A percentile compares a stretch with the other conserved stretches of the same genome.
These are phyloP conservation scores for Diorhabda carinulata DNA, from an alignment of 1,140 invertebrate species.

Conservation along the genomic window DNA sequence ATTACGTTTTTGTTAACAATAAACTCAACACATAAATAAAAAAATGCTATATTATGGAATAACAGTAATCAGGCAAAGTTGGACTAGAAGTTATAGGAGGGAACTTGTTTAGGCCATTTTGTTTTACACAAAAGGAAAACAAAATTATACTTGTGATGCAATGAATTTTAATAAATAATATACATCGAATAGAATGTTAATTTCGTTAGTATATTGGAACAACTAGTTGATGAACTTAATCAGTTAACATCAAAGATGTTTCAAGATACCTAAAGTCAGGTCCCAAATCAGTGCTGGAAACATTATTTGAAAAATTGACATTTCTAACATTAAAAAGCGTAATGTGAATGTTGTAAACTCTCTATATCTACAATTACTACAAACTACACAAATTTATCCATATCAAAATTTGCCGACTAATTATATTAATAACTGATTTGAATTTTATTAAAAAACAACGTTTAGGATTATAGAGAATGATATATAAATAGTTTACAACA, in stretches of 20 bases:
- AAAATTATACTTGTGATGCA: not conserved
- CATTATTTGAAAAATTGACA: not conserved
- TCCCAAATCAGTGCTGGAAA: not conserved
- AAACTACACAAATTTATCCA: not conserved
- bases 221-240: too few relatives aligned
- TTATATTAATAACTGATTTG: too few relatives aligned
- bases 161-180: not conserved
- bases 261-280: not conserved
- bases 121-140: not conserved
- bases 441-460: too few relatives aligned
- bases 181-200: too few relatives aligned
- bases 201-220: too few relatives aligned
- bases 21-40: constrained; percentile 25
- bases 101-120: constrained; percentile 45
- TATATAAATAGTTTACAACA: not conserved
- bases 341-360: not conserved
- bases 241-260: too few relatives aligned
- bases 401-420: not conserved
- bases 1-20: constrained; percentile 7
- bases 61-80: constrained; percentile 37
- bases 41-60: constrained; percentile 34
- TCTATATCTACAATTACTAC: not conserved
- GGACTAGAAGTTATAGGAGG: constrained; percentile 45
- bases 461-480: not conserved
- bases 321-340: constrained; percentile 1